Base-by-base conservation (phyloP, 23 tunicate genomes). In the Ascidia mentula region DNA sequence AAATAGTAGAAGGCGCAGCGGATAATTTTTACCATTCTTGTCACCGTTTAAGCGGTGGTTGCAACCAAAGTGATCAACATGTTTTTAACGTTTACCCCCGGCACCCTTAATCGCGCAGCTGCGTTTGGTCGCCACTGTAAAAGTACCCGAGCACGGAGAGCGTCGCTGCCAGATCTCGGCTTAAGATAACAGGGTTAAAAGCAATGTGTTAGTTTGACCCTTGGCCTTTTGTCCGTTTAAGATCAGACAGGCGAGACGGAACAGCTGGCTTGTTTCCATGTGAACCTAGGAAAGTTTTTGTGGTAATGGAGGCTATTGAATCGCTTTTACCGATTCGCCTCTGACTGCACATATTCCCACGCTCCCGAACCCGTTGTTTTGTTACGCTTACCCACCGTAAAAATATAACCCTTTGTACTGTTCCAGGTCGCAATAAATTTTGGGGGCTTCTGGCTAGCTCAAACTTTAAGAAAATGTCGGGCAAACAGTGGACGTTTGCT, bases 91-190 rank as follows among this genome's bases (percentile, higher is more conserved):
- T n/a, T n/a, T n/a, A n/a, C n/a, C n/a, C n/a, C n/a, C n/a, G n/a
- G n/a, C n/a, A n/a, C n/a, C n/a, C 65, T 53, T 53, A 20, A 53
- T 53, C 65, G 65, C 65, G 13, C 65, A 53, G 65, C 65, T 53
- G 65, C 2, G 65, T 20, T 53, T 28, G 22, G 4, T 3, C 65
- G 13, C 13, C 22, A 5, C 65, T 26, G 4, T 53, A 20, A 53
- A 9, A 26, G n/a, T n/a, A n/a, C 24, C 13, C 13, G 65, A 53
- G 24, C 22, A 53, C 65, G 28, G 65, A 53, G 65, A 26, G 65
- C n/a, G n/a, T n/a, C n/a, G 65, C 24, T 53, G 22, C 13, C 7
- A 53, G 65, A 53, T 53, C 65, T 6, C 65, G 24, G 24, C 65
- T 9, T 3, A 26, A 53, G 65, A 53, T 53, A 53, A 28, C 65